Evolutionary conservation across 2,797 vertebrate species (phyloP), one percentile per base, ranked within the genome.

Genomic region (Notolepis coatsorum): DNA sequence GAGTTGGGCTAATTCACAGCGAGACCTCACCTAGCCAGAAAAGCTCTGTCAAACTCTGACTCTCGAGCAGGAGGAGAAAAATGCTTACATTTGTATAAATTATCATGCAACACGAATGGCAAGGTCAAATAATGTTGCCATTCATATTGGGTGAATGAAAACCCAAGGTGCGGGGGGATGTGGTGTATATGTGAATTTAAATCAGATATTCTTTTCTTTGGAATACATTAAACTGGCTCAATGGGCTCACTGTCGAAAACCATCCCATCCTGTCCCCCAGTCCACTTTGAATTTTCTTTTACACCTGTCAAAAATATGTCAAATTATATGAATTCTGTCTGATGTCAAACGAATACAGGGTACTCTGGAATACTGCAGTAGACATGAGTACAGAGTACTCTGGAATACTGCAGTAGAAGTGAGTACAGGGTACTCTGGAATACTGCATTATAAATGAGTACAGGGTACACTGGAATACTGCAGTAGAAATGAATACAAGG

Each of bases 81-180:
- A 79, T 73, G 86, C 82, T 87, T 90, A 74, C 78, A 91, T 90
- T 90, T 89, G 82, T 90, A 86, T 87, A 89, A 87, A 90, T 90
- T 89, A 89, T 71, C 72, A 78, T 84, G 66, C 50, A 49, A 68
- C 63, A 73, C 75, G 53, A 86, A 80, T 77, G 63, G 41, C 79
- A 89, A 83, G 84, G 88, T 89, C 87, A 87, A 35, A 70, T 50
- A 79, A 82, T 65, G 60, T 61, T 74, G 71, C 51, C 54, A 62
- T 72, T 83, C 71, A 77, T 56, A 42, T 68, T 39, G 59, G 55
- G 35, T 61, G 74, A 75, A 67, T 75, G 37, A 35, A 75, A 76
- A 77, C 68, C 79, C 63, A 75, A 80, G 61, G 74, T 64, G 37
- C n/a, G n/a, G n/a, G 46, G 7, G 57, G 52, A 64, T 59, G 65